These are phyloP conservation scores for Forficula auricularia DNA, from an alignment of 1,140 invertebrate species.

Conservation along the genomic window DNA sequence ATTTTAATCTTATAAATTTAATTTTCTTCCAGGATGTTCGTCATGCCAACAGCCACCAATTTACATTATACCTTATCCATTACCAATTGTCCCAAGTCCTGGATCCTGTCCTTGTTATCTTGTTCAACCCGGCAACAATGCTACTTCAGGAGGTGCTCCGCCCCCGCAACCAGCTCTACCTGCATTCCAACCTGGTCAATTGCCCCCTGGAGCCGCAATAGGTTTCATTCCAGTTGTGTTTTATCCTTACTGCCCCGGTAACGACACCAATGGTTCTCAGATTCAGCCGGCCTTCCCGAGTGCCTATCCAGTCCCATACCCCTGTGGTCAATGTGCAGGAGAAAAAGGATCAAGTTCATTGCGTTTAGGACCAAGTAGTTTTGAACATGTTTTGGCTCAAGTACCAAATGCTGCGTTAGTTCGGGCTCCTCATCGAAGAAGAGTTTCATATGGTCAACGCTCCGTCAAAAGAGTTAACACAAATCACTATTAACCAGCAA, in stretches of 20 bases:
- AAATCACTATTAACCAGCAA: conserved; percentile 12
- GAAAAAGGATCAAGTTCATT: background rate
- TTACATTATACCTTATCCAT: conserved; percentile 32
- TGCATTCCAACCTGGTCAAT: conserved; percentile 22
- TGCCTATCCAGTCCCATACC: conserved; percentile 29
- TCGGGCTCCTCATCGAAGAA: conserved; percentile 11
- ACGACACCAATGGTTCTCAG: conserved; percentile 22
- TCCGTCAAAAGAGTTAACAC: conserved; percentile 16
- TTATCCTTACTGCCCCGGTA: conserved; percentile 36
- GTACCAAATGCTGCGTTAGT: too few species aligned
- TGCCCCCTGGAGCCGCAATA: conserved; percentile 30
- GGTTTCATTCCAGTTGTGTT: conserved; percentile 40
- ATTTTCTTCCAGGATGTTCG: conserved; percentile 13
- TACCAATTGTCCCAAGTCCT: conserved; percentile 33
- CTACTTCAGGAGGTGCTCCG: conserved; percentile 7
- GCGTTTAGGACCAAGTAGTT: background rate
- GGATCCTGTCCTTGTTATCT: conserved; percentile 34
- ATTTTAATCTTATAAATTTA: too few species aligned
- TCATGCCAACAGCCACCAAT: conserved; percentile 26
- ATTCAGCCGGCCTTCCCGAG: conserved; percentile 35
- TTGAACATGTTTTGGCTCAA: conserved; percentile 1
- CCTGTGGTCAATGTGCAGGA: conserved; percentile 15
- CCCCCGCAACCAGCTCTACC: background rate
- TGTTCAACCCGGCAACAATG: conserved; percentile 25
- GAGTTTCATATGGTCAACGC: conserved; percentile 12